phyloP scores from a whole-genome alignment of 2,888 invertebrate genomes.

The Calliphora vomitoria region DNA sequence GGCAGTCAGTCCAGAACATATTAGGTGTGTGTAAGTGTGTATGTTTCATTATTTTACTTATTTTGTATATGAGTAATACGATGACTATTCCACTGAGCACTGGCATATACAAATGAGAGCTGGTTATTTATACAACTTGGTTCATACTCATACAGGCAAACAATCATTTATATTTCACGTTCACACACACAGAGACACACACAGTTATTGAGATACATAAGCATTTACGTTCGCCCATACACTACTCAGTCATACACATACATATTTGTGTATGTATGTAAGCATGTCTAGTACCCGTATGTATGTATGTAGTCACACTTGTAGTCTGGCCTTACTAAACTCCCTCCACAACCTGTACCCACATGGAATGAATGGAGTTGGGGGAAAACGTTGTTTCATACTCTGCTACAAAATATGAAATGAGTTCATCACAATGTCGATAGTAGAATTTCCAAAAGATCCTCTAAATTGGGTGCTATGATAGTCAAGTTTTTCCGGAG shows the following conservation, averaged over 20 bases:
- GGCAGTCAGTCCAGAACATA: constrained; percentile 4
- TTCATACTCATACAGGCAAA: constrained; percentile 26
- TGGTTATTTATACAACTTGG: constrained; percentile 34
- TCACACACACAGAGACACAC: constrained; percentile 7
- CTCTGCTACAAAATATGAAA: not conserved
- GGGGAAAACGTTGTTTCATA: not conserved
- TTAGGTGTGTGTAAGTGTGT: not conserved
- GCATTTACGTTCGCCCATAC: constrained; percentile 8
- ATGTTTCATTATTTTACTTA: not conserved
- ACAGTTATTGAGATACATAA: not conserved
- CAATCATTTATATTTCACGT: constrained; percentile 28
- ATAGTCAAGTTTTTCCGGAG: no score
- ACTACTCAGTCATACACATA: not conserved
- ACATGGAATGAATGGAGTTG: not conserved
- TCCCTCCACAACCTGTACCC: constrained; percentile 24
- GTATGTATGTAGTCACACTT: not conserved
- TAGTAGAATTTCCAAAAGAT: not conserved
- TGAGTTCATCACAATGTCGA: not conserved
- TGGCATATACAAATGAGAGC: constrained; percentile 57
- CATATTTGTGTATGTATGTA: not conserved
- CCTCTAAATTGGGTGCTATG: not conserved
- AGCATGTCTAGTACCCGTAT: not conserved
- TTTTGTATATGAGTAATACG: constrained; percentile 26
- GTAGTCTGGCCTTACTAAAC: constrained; percentile 17
- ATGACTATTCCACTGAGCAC: constrained; percentile 35